Evolutionary conservation across 2,113 vertebrate species (phyloP).

Genomic region (Hucho hucho): DNA sequence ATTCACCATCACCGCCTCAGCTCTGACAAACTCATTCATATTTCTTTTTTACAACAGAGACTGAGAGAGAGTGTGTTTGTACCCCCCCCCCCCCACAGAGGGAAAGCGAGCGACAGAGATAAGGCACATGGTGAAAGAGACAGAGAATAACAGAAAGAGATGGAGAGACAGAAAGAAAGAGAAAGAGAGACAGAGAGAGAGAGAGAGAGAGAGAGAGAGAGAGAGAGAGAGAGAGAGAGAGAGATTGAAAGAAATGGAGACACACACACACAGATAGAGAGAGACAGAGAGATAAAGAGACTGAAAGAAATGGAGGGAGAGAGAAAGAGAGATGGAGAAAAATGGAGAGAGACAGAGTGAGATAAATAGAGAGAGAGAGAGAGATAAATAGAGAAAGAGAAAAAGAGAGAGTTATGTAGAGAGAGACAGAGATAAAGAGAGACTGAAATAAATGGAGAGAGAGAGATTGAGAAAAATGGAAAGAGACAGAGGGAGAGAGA

Average conservation of each 20-base stretch:
- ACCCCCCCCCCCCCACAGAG: no score
- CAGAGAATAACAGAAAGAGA: background rate
- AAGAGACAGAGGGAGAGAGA: no score
- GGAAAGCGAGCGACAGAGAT: background rate
- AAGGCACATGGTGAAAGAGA: background rate
- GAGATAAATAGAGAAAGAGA: background rate
- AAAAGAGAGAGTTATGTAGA: no score
- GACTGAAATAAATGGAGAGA: no score
- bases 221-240: no score
- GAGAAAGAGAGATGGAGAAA: background rate
- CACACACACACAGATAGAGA: background rate
- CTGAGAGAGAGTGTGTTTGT: conserved; percentile 4
- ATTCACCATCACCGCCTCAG: background rate
- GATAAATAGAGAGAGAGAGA: background rate
- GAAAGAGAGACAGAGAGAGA: background rate
- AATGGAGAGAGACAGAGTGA: no score
- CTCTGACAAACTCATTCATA: conserved; percentile 13
- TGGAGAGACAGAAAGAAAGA: background rate
- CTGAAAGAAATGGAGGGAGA: background rate
- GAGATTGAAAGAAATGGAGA: no score
- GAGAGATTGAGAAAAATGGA: no score
- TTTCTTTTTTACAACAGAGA: conserved; percentile 2
- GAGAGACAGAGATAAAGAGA: no score
- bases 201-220: background rate
- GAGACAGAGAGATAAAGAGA: no score